A percentile compares a stretch with the other conserved stretches of the same genome.
These are phyloP conservation scores for Xylocampa areola DNA, from an alignment of 2,888 invertebrate genomes.

Conservation along the genomic window DNA sequence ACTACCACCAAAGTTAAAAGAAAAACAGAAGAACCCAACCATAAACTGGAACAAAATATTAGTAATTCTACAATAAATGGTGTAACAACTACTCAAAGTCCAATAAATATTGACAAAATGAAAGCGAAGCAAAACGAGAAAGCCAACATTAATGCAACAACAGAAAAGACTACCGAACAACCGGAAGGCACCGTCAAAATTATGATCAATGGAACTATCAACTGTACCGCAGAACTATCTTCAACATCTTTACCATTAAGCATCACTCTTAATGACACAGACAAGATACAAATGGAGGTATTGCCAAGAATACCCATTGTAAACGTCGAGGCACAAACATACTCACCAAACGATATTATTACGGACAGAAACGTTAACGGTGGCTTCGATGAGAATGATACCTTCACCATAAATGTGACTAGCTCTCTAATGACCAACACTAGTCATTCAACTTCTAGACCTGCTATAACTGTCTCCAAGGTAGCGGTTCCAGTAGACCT, in stretches of 20 bases:
- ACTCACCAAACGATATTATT: conserved; percentile 80
- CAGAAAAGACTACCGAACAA: conserved; percentile 69
- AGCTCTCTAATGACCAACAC: conserved; percentile 86
- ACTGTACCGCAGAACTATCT: conserved; percentile 84
- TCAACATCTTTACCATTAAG: conserved; percentile 79
- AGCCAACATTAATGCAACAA: conserved; percentile 45
- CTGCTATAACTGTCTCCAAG: conserved; percentile 63
- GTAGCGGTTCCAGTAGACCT: conserved; percentile 75
- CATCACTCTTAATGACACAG: conserved; percentile 67
- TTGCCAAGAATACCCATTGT: conserved; percentile 74
- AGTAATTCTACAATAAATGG: conserved; percentile 45
- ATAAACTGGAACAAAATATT: conserved; percentile 40
- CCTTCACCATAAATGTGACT: conserved; percentile 89
- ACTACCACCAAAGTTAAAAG: conserved; percentile 79
- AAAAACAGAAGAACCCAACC: conserved; percentile 72
- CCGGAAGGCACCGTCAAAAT: conserved; percentile 79
- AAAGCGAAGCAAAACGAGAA: conserved; percentile 44
- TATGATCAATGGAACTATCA: conserved; percentile 84
- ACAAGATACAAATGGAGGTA: conserved; percentile 67
- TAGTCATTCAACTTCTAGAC: conserved; percentile 64
- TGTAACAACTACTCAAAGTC: conserved; percentile 51
- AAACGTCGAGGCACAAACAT: conserved; percentile 75
- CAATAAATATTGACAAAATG: conserved; percentile 49
- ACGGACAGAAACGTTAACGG: conserved; percentile 75
- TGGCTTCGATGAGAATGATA: conserved; percentile 86